phyloP scores from a whole-genome alignment of 2,113 vertebrate genomes.

The Brienomyrus brachyistius region DNA sequence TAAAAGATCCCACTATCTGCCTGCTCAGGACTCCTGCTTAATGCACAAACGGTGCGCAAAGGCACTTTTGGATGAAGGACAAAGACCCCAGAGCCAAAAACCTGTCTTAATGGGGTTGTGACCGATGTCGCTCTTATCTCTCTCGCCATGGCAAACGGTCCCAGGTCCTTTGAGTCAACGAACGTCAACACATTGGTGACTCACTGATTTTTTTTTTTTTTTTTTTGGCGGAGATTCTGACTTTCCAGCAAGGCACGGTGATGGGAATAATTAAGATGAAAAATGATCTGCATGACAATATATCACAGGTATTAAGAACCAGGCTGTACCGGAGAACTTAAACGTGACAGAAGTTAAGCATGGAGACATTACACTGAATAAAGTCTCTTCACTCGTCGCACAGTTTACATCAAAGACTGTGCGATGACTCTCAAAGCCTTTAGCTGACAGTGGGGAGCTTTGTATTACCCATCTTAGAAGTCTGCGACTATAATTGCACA shows the following conservation, averaged over 20 bases:
- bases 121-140: background rate
- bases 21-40: background rate
- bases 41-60: background rate
- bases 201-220: background rate
- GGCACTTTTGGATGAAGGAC: background rate
- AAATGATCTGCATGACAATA: background rate
- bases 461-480: conserved; percentile 83
- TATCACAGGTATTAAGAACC: background rate
- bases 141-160: background rate
- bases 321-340: background rate
- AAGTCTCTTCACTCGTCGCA: background rate
- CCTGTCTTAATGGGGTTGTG: background rate
- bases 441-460: conserved; percentile 81
- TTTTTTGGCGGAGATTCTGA: background rate
- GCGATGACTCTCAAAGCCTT: conserved; percentile 48
- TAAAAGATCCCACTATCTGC: background rate
- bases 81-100: background rate
- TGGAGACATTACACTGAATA: background rate
- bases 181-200: background rate
- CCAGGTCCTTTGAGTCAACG: background rate
- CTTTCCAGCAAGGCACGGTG: background rate
- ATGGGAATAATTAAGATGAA: background rate
- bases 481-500: conserved; percentile 84
- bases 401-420: background rate
- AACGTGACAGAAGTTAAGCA: background rate